Conservation (phyloP, 1,140 invertebrate species). For the Chelonus insularis region DNA sequence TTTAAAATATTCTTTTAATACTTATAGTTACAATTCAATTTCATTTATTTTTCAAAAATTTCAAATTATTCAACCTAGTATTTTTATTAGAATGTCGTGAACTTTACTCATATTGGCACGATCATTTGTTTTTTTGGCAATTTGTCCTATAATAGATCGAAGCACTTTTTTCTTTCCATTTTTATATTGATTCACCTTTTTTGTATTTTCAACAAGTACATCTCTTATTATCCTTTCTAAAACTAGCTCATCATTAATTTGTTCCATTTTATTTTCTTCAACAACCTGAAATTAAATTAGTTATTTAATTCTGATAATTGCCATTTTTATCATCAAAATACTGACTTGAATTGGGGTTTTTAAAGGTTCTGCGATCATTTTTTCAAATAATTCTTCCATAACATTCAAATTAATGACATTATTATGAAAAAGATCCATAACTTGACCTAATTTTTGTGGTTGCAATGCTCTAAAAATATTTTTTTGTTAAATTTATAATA, state of each 20-base stretch:
- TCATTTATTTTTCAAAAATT: neutral
- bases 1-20: too few relatives aligned
- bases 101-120: slow-evolving; percentile 69
- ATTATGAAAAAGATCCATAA: slow-evolving; percentile 64
- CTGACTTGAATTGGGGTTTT: slow-evolving; percentile 47
- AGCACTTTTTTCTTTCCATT: slow-evolving; percentile 73
- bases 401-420: slow-evolving; percentile 66
- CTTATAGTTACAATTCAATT: too few relatives aligned
- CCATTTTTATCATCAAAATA: too few relatives aligned
- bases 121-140: slow-evolving; percentile 64
- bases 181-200: slow-evolving; percentile 69
- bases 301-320: too few relatives aligned
- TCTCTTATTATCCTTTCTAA: slow-evolving; percentile 66
- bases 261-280: slow-evolving; percentile 64
- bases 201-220: slow-evolving; percentile 69
- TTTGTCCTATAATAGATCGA: slow-evolving; percentile 65
- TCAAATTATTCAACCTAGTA: slow-evolving; percentile 57
- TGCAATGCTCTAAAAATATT: slow-evolving; percentile 52
- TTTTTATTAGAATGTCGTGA: slow-evolving; percentile 64
- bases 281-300: slow-evolving; percentile 68
- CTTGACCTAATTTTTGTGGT: slow-evolving; percentile 61
- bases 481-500: too few relatives aligned
- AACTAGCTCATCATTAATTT: slow-evolving; percentile 66
- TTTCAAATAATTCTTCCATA: slow-evolving; percentile 60
- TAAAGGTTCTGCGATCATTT: slow-evolving; percentile 58